Base-by-base conservation (phyloP, 2,888 invertebrate species). In the Tryphoninae sp. region DNA sequence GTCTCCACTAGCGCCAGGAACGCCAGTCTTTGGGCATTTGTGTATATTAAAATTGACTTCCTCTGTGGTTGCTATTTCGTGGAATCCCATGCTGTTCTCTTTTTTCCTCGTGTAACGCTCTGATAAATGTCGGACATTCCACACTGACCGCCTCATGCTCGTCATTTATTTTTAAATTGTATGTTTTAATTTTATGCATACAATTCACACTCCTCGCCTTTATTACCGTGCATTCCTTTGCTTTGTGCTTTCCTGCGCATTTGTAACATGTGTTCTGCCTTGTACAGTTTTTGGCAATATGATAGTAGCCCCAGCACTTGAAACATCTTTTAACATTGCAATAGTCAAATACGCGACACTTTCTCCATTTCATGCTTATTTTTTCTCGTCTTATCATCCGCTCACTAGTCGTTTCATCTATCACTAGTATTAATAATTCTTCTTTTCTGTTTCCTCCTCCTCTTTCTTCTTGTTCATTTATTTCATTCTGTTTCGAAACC, bases 261-360 rank as follows among this genome's bases (percentile, higher is more conserved):
- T 74, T 80, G 23, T 74, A 40, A 7, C 82, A 83, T 0, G 53
- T 45, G 7, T 22, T 55, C 9, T 73, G 62, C 11, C 80, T 81
- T 33, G 7, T 69, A 65, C 79, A 83, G 16, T 83, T 78, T 19
- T 71, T 73, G 2, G 83, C 78, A 9, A 83, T 62, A 55, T 81
- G 81, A 55, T 81, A 69, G 65, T 40, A 69, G 1, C 83, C 81
- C 3, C 81, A 83, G 58, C 78, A 84, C 16, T 84, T 82, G 45
- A 51, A 84, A 26, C 78, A 80, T 8, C 76, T 59, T 9, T 64
- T 22, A 7, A 80, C 62, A 23, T 68, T 55, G 16, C 2, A 9
- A 49, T 49, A 49, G 13, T 49, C 26, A 1, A 51, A 11, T n/a
- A 26, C 53, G n/a, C n/a, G 19, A 33, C 68, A 68, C 22, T 33